A percentile compares a stretch with the other conserved stretches of the same genome.
Conservation (phyloP, 2,113 vertebrate genomes). For the Fulica atra region DNA sequence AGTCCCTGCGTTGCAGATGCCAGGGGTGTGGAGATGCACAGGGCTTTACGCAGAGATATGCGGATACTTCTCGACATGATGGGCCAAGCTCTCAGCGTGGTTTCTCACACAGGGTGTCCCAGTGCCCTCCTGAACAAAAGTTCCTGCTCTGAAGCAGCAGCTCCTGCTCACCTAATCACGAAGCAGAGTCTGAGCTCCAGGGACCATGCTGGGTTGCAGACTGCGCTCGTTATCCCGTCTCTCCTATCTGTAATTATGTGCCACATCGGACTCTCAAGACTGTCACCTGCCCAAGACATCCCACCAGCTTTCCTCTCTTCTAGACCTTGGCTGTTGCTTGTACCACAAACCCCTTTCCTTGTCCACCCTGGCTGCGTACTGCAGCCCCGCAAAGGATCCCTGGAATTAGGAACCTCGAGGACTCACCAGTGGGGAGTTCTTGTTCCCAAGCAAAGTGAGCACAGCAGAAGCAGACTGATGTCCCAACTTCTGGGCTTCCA, state of each 20-base stretch:
- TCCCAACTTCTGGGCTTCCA: constrained; percentile 33
- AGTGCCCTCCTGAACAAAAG: neutral
- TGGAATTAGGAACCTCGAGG: neutral
- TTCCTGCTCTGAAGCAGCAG: neutral
- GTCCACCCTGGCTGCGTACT: neutral
- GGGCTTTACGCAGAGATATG: neutral
- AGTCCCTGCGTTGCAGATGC: neutral
- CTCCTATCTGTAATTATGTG: accelerated
- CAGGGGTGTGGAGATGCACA: accelerated
- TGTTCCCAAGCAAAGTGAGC: constrained; percentile 53
- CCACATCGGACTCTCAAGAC: neutral
- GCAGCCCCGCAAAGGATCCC: neutral
- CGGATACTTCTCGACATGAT: neutral
- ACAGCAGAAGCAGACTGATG: too few relatives aligned
- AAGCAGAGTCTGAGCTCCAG: neutral
- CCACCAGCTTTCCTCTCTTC: neutral
- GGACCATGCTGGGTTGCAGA: neutral
- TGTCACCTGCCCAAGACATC: neutral
- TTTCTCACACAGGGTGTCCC: neutral
- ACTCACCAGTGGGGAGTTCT: constrained; percentile 79
- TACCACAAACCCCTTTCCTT: neutral
- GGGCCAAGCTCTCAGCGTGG: neutral
- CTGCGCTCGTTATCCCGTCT: neutral
- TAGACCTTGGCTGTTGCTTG: neutral
- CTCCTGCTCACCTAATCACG: neutral